A percentile compares a stretch with the other conserved stretches of the same genome.
Evolutionary conservation across 1,140 invertebrate species (phyloP).

Genomic region (Calephelis virginiensis): DNA sequence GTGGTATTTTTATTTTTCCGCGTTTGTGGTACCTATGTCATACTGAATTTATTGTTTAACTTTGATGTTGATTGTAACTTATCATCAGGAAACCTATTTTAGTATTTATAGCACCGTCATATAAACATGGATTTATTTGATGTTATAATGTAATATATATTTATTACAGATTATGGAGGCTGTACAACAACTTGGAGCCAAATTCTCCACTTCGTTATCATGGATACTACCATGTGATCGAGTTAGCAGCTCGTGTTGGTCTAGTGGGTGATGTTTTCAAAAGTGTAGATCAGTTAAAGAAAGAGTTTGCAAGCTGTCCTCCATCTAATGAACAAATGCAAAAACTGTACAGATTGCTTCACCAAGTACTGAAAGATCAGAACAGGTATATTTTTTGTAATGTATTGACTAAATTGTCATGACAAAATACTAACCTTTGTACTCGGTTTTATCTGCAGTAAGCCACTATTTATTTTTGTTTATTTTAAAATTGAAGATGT

Average conservation of each 20-base stretch:
- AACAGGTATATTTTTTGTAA: conserved; percentile 55
- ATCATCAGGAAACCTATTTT: no score
- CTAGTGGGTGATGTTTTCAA: conserved; percentile 90
- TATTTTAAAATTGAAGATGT: no score
- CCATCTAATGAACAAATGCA: conserved; percentile 95
- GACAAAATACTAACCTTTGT: no score
- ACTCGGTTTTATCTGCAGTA: no score
- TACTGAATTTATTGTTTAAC: no score
- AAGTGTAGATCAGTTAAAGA: conserved; percentile 89
- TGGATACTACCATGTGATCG: conserved; percentile 94
- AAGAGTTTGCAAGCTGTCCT: conserved; percentile 89
- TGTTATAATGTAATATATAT: not conserved
- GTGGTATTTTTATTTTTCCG: no score
- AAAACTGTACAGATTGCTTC: conserved; percentile 92
- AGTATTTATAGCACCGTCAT: no score
- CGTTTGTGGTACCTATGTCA: no score
- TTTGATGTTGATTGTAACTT: no score
- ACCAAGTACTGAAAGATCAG: conserved; percentile 88
- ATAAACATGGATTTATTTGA: no score
- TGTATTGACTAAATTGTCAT: no score
- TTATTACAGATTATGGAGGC: conserved; percentile 84
- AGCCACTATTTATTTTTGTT: no score
- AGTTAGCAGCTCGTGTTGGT: conserved; percentile 92
- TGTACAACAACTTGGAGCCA: conserved; percentile 94
- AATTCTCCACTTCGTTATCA: conserved; percentile 92